Conservation (phyloP, 2,888 invertebrate genomes). For the Machimus atricapillus region DNA sequence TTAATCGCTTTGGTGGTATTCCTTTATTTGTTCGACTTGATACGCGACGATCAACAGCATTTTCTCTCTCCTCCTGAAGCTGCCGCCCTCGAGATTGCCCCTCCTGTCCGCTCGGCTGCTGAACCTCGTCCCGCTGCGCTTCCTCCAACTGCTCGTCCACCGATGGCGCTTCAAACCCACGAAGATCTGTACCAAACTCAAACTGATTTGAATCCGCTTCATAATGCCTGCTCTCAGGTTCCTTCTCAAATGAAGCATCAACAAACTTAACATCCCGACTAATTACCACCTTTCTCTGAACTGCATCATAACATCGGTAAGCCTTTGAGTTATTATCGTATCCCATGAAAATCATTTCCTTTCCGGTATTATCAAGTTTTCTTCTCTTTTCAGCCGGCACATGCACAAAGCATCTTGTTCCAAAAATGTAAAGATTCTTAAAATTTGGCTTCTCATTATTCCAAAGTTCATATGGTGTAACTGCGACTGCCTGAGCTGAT, state of each 20-base stretch:
- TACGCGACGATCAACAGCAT: background rate
- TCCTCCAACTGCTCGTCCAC: no score
- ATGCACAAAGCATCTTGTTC: slow-evolving; percentile 47
- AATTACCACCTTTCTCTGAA: slow-evolving; percentile 36
- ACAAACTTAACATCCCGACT: slow-evolving; percentile 45
- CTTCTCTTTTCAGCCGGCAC: slow-evolving; percentile 46
- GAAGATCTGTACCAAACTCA: no score
- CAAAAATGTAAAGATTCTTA: slow-evolving; percentile 44
- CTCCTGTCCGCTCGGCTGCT: no score
- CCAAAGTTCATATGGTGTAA: slow-evolving; percentile 39
- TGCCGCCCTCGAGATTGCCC: background rate
- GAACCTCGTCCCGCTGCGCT: no score
- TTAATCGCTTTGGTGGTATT: slow-evolving; percentile 37
- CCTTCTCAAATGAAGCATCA: no score
- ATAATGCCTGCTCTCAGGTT: no score
- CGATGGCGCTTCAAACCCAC: no score
- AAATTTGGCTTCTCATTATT: slow-evolving; percentile 45
- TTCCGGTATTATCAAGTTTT: slow-evolving; percentile 47
- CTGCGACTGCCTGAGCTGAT: slow-evolving; percentile 41
- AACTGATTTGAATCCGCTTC: no score
- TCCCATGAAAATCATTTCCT: slow-evolving; percentile 48
- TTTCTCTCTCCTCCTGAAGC: background rate
- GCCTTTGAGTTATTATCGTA: slow-evolving; percentile 49
- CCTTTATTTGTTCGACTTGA: slow-evolving; percentile 42
- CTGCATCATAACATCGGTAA: slow-evolving; percentile 46